These are phyloP conservation scores for Scarus forsteni DNA, from an alignment of 2,797 vertebrate genomes.

Conservation along the genomic window DNA sequence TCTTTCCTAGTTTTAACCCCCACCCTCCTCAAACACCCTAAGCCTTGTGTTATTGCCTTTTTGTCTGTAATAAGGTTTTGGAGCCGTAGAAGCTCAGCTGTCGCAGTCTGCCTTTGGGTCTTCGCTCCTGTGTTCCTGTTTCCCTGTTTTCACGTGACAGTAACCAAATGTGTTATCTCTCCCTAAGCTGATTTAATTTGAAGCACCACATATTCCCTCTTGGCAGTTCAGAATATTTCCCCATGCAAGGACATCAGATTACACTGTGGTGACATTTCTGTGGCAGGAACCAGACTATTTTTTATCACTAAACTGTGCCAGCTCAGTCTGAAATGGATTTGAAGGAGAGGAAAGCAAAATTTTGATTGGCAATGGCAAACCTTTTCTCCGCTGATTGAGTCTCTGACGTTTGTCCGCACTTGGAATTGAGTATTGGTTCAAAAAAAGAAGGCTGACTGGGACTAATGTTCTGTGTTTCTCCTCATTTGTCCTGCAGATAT, in stretches of 20 bases:
- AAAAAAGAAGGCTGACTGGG: constrained; percentile 7
- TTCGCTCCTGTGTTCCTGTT: background rate
- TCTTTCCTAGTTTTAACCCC: background rate
- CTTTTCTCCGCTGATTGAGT: constrained; percentile 9
- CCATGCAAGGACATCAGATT: constrained; percentile 43
- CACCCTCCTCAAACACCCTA: background rate
- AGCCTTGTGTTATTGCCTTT: constrained; percentile 3
- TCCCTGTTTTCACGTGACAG: background rate
- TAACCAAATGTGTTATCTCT: constrained; percentile 36
- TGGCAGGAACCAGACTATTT: constrained; percentile 15
- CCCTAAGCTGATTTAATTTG: constrained; percentile 32
- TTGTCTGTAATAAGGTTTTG: background rate
- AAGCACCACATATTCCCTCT: constrained; percentile 27
- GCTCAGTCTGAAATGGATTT: constrained; percentile 3
- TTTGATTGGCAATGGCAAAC: constrained; percentile 17
- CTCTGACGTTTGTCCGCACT: constrained; percentile 3
- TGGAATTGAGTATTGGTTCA: constrained; percentile 3
- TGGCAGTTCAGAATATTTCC: constrained; percentile 24
- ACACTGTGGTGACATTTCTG: constrained; percentile 19
- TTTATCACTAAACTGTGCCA: constrained; percentile 8
- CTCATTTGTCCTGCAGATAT: background rate
- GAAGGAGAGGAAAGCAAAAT: constrained; percentile 6
- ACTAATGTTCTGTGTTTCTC: constrained; percentile 5
- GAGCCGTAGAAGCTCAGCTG: background rate
- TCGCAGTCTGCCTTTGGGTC: background rate